These are phyloP conservation scores for Eilema sororculum DNA, from an alignment of 2,888 invertebrate species.

Conservation along the genomic window DNA sequence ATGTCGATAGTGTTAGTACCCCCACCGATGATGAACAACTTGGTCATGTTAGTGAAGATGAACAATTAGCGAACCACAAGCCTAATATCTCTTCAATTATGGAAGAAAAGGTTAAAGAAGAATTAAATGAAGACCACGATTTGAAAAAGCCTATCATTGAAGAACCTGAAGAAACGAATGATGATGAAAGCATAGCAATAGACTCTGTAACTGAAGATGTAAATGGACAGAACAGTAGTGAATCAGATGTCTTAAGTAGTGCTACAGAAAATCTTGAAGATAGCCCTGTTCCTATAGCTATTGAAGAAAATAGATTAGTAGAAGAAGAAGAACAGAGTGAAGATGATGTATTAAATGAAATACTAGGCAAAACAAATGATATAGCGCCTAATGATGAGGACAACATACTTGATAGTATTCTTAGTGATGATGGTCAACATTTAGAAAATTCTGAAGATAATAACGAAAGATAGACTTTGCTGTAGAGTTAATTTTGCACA, in stretches of 20 bases:
- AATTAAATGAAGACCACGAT: constrained; percentile 8
- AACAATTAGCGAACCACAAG: constrained; percentile 19
- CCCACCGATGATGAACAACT: constrained; percentile 31
- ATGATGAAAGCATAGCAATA: constrained; percentile 7
- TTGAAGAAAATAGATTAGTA: constrained; percentile 14
- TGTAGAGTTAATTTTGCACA: background rate
- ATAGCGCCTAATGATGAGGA: constrained; percentile 55
- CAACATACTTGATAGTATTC: constrained; percentile 60
- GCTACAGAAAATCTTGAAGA: constrained; percentile 28
- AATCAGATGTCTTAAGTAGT: constrained; percentile 27
- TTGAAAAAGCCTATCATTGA: constrained; percentile 19
- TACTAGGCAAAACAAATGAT: constrained; percentile 46
- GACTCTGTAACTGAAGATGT: background rate
- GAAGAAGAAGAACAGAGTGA: constrained; percentile 46
- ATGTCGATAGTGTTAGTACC: constrained; percentile 21
- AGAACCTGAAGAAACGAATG: constrained; percentile 22
- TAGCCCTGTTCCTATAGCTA: background rate
- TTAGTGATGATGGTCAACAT: constrained; percentile 57
- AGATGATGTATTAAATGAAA: constrained; percentile 47
- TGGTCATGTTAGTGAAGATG: constrained; percentile 23
- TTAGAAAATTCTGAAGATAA: constrained; percentile 51
- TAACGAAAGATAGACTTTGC: constrained; percentile 52
- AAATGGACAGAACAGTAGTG: constrained; percentile 26
- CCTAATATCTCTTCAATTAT: constrained; percentile 18
- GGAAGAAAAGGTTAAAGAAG: constrained; percentile 31